Evolutionary conservation across 1,140 invertebrate genomes (phyloP).

Genomic region (Halyomorpha halys): DNA sequence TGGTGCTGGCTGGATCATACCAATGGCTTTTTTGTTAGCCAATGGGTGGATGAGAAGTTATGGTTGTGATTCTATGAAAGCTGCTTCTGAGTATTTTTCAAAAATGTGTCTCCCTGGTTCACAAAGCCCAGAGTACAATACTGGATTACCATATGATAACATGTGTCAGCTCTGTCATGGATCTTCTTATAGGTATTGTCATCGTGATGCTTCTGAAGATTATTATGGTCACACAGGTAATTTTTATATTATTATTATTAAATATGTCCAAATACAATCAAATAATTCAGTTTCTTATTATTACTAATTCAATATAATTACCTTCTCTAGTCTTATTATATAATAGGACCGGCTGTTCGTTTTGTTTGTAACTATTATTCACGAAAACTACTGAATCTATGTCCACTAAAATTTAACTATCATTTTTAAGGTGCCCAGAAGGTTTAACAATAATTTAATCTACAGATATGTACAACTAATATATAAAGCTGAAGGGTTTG

Average conservation of each 20-base stretch:
- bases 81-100: constrained; percentile 85
- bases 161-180: constrained; percentile 92
- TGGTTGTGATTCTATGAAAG: constrained; percentile 77
- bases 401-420: no score
- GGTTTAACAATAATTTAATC: no score
- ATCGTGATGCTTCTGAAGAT: constrained; percentile 73
- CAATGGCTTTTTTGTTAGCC: constrained; percentile 82
- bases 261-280: no score
- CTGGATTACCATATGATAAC: constrained; percentile 70
- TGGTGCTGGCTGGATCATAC: constrained; percentile 92
- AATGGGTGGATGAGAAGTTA: constrained; percentile 88
- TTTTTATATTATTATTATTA: not conserved
- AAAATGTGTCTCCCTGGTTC: constrained; percentile 86
- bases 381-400: no score
- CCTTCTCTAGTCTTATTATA: no score
- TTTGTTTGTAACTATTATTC: no score
- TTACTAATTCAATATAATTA: no score
- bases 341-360: no score
- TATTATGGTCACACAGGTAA: constrained; percentile 74
- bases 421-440: no score
- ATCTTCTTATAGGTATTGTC: constrained; percentile 66
- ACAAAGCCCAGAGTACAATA: constrained; percentile 72
- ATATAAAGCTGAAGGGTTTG: no score
- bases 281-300: no score
- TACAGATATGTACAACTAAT: no score